Evolutionary conservation across 30 jellyfish, hydroid and myxozoan genomes (phyloP).

Genomic region (Hydractinia symbiolongicarpus): DNA sequence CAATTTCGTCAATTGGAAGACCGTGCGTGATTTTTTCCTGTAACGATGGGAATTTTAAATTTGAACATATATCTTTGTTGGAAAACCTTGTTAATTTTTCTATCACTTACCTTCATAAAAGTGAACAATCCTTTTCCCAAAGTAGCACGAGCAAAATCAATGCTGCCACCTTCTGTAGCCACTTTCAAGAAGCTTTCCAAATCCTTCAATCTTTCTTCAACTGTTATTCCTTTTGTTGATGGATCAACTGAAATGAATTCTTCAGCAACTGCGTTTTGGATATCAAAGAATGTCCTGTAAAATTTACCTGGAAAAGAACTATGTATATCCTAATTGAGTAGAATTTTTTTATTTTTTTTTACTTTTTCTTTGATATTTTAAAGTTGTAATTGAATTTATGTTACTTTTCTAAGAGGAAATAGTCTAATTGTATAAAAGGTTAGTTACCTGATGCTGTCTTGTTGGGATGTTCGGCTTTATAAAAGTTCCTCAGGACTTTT

Average conservation of each 20-base stretch:
- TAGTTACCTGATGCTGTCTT: slow-evolving; percentile 20
- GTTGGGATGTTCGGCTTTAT: slow-evolving; percentile 16
- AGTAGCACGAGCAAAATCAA: slow-evolving; percentile 75
- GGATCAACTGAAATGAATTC: slow-evolving; percentile 33
- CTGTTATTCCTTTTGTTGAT: slow-evolving; percentile 31
- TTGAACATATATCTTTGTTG: too few species aligned
- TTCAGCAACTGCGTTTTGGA: not conserved
- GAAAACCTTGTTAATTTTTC: not conserved
- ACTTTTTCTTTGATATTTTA: too few species aligned
- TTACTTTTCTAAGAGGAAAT: too few species aligned
- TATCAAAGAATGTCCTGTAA: not conserved
- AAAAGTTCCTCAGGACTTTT: slow-evolving; percentile 12
- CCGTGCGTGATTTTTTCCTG: not conserved
- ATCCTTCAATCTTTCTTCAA: slow-evolving; percentile 51
- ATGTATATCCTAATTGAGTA: too few species aligned
- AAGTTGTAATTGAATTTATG: too few species aligned
- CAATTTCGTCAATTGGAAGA: slow-evolving; percentile 10
- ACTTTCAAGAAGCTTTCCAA: slow-evolving; percentile 44
- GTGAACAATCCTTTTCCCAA: slow-evolving; percentile 56
- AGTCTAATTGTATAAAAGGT: too few species aligned
- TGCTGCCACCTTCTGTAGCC: slow-evolving; percentile 78
- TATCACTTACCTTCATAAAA: slow-evolving; percentile 49
- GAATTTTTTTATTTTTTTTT: too few species aligned
- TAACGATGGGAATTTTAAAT: not conserved
- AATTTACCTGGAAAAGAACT: not conserved